Evolutionary conservation across 2,888 invertebrate species (phyloP), one percentile per base, ranked within the genome.

Genomic region (Lepidocyrtinus sp.): DNA sequence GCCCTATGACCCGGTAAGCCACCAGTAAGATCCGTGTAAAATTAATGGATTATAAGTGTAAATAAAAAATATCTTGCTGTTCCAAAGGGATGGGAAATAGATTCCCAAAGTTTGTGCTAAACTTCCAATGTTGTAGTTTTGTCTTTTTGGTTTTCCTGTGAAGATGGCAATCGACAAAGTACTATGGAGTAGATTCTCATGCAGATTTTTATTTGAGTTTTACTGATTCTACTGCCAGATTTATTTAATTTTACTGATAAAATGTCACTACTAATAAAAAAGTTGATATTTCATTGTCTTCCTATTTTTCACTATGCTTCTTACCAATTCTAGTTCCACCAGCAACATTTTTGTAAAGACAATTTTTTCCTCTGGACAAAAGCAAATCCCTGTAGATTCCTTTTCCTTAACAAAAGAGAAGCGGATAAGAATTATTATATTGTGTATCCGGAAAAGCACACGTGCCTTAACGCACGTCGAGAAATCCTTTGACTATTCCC

Each of bases 1-100:
- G 84, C 82, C 84, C 83, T 81, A 74, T 86, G 85, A 86, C 85
- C 85, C 55, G 76, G 15, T 61, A 78, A 72, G 80, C 74, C 80
- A 75, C 75, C 75, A 81, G 73, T 65, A 7, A 74, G 68, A 64
- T 72, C 75, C 81, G 70, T 81, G 67, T 79, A 12, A 36, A 7
- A 7, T 36, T 36, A 7, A 36, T 36, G 36, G 36, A 36, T 36
- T 12, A 36, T 5, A 12, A 36, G 36, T 36, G 36, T 12, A 36
- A 36, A 36, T 36, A 76, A 70, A 64, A 72, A 73, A 76, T 73
- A 76, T n/a, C n/a, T 27, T 74, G 26, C 1, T 24, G 46, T 67
- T 65, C 64, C 55, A 65, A 22, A 59, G 67, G 27, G 61, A 22
- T 36, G 36, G 36, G 12, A 7, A 12, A 36, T 36, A 36, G 5